Percentiles rank a stretch among this genome's conserved stretches.
These are phyloP conservation scores for Poecilia picta DNA, from an alignment of 2,797 vertebrate genomes.

Conservation along the genomic window DNA sequence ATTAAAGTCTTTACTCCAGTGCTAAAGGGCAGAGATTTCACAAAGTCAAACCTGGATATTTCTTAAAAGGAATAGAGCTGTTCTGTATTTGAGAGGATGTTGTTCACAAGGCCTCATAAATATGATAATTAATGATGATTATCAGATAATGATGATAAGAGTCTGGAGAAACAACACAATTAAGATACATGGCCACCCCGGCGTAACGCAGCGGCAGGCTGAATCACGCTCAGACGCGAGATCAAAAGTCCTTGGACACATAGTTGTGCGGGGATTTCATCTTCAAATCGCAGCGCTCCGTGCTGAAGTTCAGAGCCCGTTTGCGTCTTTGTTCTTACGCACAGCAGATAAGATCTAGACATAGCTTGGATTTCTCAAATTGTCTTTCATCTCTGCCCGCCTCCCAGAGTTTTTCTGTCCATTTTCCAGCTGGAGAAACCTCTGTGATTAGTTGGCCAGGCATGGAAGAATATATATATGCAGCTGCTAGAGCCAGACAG, in stretches of 20 bases:
- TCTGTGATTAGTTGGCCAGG: slow-evolving; percentile 70
- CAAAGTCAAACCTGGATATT: slow-evolving; percentile 14
- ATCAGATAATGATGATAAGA: slow-evolving; percentile 40
- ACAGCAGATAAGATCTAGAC: slow-evolving; percentile 75
- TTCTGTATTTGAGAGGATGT: background rate
- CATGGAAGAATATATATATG: slow-evolving; percentile 39
- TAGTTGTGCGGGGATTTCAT: slow-evolving; percentile 67
- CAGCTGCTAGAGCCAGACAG: slow-evolving; percentile 54
- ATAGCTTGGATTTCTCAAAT: slow-evolving; percentile 73
- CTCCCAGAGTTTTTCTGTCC: slow-evolving; percentile 60
- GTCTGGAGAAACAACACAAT: slow-evolving; percentile 20
- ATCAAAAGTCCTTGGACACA: slow-evolving; percentile 60
- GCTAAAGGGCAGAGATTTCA: background rate
- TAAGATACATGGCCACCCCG: slow-evolving; percentile 41
- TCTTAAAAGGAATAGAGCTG: background rate
- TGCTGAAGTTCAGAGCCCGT: slow-evolving; percentile 63
- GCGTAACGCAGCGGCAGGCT: slow-evolving; percentile 47
- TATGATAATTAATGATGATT: slow-evolving; percentile 27
- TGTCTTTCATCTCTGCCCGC: slow-evolving; percentile 69
- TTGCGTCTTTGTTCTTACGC: slow-evolving; percentile 70
- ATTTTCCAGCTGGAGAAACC: slow-evolving; percentile 73
- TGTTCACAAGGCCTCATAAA: slow-evolving; percentile 9
- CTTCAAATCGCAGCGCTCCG: slow-evolving; percentile 65
- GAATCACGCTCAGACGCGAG: slow-evolving; percentile 40
- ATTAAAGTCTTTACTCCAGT: background rate